A percentile compares a stretch with the other conserved stretches of the same genome.
Conservation (phyloP, 2,113 vertebrate genomes). For the Tichodroma muraria region DNA sequence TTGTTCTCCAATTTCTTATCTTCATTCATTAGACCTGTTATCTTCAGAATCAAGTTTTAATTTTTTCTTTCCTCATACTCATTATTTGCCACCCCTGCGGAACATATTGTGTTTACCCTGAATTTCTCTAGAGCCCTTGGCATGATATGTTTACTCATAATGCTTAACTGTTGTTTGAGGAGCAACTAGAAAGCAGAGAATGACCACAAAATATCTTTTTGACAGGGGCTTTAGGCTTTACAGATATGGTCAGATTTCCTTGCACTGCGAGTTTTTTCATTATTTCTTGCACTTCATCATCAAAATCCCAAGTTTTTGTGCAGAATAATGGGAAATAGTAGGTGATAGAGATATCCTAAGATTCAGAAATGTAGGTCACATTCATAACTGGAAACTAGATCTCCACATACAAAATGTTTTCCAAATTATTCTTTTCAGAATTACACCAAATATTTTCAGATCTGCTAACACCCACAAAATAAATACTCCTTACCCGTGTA, state of each 20-base stretch:
- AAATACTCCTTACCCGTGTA: not conserved
- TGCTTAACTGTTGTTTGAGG: not conserved
- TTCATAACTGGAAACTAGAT: not conserved
- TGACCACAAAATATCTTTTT: fast-evolving
- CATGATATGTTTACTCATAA: not conserved
- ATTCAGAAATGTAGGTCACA: not conserved
- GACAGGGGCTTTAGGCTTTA: not conserved
- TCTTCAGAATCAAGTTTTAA: not conserved
- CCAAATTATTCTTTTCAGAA: not conserved
- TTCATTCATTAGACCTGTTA: not conserved
- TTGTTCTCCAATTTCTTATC: not conserved
- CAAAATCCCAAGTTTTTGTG: not conserved
- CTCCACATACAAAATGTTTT: not conserved
- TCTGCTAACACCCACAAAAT: not conserved
- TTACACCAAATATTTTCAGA: not conserved
- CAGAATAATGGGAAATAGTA: not conserved
- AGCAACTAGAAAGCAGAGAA: not conserved
- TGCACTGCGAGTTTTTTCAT: not conserved
- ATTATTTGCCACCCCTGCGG: not conserved
- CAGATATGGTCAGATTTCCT: not conserved
- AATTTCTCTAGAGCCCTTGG: not conserved
- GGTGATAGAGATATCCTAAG: not conserved
- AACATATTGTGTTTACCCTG: not conserved
- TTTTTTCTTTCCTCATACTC: not conserved
- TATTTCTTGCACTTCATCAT: not conserved